phyloP scores from a whole-genome alignment of 2,888 invertebrate genomes.

The Netelia virgata region DNA sequence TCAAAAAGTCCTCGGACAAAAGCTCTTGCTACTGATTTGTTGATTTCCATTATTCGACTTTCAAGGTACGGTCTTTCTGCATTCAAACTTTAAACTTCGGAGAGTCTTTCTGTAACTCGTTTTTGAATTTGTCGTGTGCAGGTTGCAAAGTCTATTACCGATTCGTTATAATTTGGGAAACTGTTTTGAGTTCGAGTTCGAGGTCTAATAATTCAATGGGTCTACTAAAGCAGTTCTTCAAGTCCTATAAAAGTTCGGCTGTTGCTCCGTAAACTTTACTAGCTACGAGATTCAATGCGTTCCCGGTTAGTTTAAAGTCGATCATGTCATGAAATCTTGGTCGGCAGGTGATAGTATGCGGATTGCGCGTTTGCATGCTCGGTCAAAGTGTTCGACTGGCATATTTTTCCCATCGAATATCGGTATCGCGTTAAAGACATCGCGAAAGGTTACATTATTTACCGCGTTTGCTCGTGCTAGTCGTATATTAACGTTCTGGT shows the following conservation, averaged over 20 bases:
- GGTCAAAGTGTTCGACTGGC: neutral
- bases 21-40: neutral
- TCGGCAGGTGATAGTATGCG: too few species aligned
- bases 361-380: too few species aligned
- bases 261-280: constrained; percentile 4
- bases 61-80: neutral
- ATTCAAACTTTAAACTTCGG: neutral
- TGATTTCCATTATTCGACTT: neutral
- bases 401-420: constrained; percentile 15
- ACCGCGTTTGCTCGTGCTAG: too few species aligned
- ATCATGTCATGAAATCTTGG: too few species aligned
- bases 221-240: too few species aligned
- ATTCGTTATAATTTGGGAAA: constrained; percentile 12
- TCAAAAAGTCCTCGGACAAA: neutral
- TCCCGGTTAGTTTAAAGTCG: neutral
- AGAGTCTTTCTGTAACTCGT: neutral
- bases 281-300: neutral
- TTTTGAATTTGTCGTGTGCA: neutral
- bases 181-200: constrained; percentile 12
- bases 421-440: constrained; percentile 1
- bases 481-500: too few species aligned
- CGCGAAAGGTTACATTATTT: constrained; percentile 10
- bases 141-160: neutral
- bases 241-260: too few species aligned
- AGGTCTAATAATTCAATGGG: constrained; percentile 3